These are phyloP conservation scores for Agriopis leucophaearia DNA, from an alignment of 2,888 invertebrate species.

Conservation along the genomic window DNA sequence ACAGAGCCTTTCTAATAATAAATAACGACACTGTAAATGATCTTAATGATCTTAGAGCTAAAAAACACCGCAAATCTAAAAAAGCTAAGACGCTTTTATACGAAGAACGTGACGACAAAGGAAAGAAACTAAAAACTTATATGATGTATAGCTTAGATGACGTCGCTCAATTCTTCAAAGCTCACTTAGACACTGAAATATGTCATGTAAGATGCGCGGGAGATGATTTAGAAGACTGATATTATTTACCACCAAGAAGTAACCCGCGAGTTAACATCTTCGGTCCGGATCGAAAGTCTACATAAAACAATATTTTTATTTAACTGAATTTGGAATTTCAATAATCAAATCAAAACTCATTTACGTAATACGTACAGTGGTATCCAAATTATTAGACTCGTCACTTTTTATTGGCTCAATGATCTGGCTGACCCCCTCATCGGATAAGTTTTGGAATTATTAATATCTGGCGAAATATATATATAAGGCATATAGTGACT, in stretches of 20 bases:
- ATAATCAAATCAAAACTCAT: too few relatives aligned
- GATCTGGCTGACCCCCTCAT: too few relatives aligned
- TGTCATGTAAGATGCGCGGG: constrained; percentile 55
- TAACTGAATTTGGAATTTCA: too few relatives aligned
- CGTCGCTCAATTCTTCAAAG: constrained; percentile 62
- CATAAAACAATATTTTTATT: background rate
- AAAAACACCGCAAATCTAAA: background rate
- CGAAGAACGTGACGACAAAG: constrained; percentile 58
- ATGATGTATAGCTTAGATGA: constrained; percentile 63
- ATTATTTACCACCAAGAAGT: background rate
- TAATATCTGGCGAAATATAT: too few relatives aligned
- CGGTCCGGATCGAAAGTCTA: background rate
- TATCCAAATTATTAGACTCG: too few relatives aligned
- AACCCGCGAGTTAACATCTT: background rate
- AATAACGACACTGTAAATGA: constrained; percentile 12
- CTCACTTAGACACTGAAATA: constrained; percentile 58
- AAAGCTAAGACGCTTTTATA: constrained; percentile 56
- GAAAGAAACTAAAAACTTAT: constrained; percentile 48
- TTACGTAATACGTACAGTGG: too few relatives aligned
- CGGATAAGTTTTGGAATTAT: too few relatives aligned
- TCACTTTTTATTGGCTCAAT: too few relatives aligned
- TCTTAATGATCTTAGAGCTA: background rate
- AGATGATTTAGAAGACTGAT: background rate
- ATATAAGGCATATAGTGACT: background rate
- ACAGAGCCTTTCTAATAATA: constrained; percentile 27